Evolutionary conservation across 2,888 invertebrate species (phyloP).

Genomic region (Amphipyra tragopoginis): DNA sequence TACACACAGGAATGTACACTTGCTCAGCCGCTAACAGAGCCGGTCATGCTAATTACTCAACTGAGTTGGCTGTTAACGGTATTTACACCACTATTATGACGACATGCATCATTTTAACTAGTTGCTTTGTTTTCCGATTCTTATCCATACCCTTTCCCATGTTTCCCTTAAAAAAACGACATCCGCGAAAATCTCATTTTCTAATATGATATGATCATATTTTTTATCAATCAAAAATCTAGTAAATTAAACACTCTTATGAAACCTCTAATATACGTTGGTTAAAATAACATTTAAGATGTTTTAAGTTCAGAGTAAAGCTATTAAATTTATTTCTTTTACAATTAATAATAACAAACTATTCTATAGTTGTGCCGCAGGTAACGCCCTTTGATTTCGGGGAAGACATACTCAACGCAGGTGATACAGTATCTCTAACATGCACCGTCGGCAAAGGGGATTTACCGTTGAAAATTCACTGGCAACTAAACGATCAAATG

Average conservation of each 20-base stretch:
- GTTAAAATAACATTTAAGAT: too few species aligned
- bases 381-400: constrained; percentile 94
- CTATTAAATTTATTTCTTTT: not conserved
- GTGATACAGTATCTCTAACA: constrained; percentile 92
- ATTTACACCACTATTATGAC: constrained; percentile 61
- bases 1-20: constrained; percentile 93
- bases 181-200: not conserved
- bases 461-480: constrained; percentile 92
- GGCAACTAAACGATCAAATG: constrained; percentile 91
- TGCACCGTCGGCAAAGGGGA: constrained; percentile 94
- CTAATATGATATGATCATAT: not conserved
- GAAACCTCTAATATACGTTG: too few species aligned
- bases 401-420: constrained; percentile 92
- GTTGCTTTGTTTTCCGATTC: constrained; percentile 41
- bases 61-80: constrained; percentile 93
- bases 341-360: constrained; percentile 35
- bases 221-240: too few species aligned
- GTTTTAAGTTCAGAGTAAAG: not conserved
- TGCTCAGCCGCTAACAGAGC: constrained; percentile 93
- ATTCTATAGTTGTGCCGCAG: constrained; percentile 93
- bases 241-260: too few species aligned
- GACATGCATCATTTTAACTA: constrained; percentile 36
- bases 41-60: constrained; percentile 91
- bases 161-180: constrained; percentile 12
- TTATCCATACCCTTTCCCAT: constrained; percentile 18